Evolutionary conservation across 2,797 vertebrate species (phyloP).

Genomic region (Bryconaethiops microstoma): DNA sequence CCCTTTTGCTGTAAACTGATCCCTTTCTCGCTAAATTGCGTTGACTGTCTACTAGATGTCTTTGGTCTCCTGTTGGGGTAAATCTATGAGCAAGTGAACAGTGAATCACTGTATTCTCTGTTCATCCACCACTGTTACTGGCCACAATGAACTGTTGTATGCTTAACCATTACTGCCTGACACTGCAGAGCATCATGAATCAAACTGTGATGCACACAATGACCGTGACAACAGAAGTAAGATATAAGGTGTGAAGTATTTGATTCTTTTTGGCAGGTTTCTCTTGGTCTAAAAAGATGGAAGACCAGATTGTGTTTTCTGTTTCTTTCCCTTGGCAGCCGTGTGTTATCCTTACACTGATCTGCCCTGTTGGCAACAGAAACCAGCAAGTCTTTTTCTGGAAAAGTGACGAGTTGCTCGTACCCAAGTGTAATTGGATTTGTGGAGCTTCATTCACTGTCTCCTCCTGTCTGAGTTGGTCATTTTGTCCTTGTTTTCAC

Average conservation of each 20-base stretch:
- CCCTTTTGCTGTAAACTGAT: background rate
- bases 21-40: background rate
- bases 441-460: background rate
- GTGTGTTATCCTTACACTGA: background rate
- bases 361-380: background rate
- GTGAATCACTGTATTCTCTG: background rate
- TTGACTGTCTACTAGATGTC: background rate
- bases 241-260: background rate
- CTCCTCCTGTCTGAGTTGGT: constrained; percentile 10
- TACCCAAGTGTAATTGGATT: background rate
- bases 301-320: too few relatives aligned
- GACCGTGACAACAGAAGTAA: background rate
- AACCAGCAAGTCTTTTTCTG: background rate
- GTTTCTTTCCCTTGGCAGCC: background rate
- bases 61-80: background rate
- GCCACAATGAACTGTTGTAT: background rate
- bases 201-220: background rate
- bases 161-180: background rate
- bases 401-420: background rate
- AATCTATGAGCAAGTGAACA: background rate
- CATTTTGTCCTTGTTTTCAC: constrained; percentile 23
- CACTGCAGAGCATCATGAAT: background rate
- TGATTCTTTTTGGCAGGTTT: background rate
- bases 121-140: background rate
- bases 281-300: too few relatives aligned